Evolutionary conservation across 1,140 invertebrate genomes (phyloP).

Genomic region (Pseudomyrmex cubaensis): DNA sequence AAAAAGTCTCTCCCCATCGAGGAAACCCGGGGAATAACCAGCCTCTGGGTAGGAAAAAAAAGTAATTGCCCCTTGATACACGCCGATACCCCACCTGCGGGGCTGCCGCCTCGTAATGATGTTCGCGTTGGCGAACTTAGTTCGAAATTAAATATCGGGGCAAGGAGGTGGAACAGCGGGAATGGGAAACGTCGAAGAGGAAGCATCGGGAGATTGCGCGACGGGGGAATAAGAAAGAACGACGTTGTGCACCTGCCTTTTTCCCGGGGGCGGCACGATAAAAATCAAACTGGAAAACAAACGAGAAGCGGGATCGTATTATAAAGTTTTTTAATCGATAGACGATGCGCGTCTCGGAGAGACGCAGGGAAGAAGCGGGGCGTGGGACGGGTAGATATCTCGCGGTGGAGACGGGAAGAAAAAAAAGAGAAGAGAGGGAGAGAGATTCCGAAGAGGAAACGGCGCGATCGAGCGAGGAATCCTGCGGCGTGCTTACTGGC

Average conservation of each 20-base stretch:
- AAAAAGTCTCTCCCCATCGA: constrained; percentile 30
- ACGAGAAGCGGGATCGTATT: constrained; percentile 79
- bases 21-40: constrained; percentile 45
- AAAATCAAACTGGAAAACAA: constrained; percentile 82
- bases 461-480: constrained; percentile 78
- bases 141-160: constrained; percentile 83
- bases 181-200: constrained; percentile 56
- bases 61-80: constrained; percentile 77
- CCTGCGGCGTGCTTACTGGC: constrained; percentile 75
- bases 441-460: constrained; percentile 63
- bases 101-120: constrained; percentile 73
- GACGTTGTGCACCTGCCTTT: constrained; percentile 70
- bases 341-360: constrained; percentile 70
- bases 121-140: constrained; percentile 77
- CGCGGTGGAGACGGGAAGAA: constrained; percentile 28
- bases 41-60: constrained; percentile 69
- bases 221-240: constrained; percentile 26
- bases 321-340: constrained; percentile 85
- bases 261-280: constrained; percentile 71
- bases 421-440: not conserved
- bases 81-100: constrained; percentile 77
- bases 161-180: constrained; percentile 40
- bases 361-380: not conserved
- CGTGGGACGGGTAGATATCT: constrained; percentile 67
- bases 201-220: constrained; percentile 44